Conservation (phyloP, 1,140 invertebrate species). For the Agrypnia vestita region DNA sequence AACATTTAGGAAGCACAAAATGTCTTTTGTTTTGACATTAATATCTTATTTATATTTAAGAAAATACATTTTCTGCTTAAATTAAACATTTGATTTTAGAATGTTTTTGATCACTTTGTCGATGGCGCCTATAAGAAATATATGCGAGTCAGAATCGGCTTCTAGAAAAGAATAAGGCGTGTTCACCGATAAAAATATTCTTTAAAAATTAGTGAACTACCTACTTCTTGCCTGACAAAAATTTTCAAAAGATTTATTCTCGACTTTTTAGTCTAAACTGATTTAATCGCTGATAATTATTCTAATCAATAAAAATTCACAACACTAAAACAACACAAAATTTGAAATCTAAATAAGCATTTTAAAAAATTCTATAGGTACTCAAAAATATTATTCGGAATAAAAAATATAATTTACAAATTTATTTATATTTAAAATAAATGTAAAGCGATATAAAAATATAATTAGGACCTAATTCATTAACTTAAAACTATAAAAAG, state of each 20-base stretch:
- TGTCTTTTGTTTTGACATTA: slow-evolving; percentile 50
- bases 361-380: not conserved
- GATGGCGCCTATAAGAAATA: not conserved
- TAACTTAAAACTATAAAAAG: slow-evolving; percentile 34
- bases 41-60: slow-evolving; percentile 12
- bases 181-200: too few species aligned
- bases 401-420: slow-evolving; percentile 38
- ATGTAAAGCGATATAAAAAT: slow-evolving; percentile 25
- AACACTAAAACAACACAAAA: slow-evolving; percentile 26
- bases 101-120: not conserved
- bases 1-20: slow-evolving; percentile 55
- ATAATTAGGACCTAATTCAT: slow-evolving; percentile 2
- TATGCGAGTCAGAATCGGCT: too few species aligned
- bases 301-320: slow-evolving; percentile 11
- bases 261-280: not conserved
- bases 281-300: not conserved
- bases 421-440: slow-evolving; percentile 40
- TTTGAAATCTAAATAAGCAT: slow-evolving; percentile 16
- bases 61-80: not conserved
- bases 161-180: too few species aligned
- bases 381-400: not conserved
- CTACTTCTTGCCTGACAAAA: too few species aligned
- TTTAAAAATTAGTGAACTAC: too few species aligned
- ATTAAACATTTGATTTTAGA: not conserved
- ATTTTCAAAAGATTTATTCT: too few species aligned